Percentiles rank a stretch among this genome's conserved stretches.
Conservation (phyloP, 2,888 invertebrate genomes). For the Synergus japonicus region DNA sequence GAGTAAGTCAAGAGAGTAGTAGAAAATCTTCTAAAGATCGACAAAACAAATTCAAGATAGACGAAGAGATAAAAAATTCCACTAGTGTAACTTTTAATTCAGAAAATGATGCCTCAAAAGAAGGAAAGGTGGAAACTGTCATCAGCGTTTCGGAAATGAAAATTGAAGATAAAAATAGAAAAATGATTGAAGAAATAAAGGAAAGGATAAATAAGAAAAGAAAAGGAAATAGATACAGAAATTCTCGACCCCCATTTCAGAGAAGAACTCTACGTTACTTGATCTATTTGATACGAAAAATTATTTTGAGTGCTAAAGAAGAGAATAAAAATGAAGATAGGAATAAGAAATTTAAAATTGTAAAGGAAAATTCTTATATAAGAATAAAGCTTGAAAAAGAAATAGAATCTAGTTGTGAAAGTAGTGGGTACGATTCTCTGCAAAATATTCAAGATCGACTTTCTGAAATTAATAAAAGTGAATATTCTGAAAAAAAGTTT, state of each 20-base stretch:
- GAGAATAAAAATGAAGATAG: not conserved
- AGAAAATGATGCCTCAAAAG: not conserved
- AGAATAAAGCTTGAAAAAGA: not conserved
- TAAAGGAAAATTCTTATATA: not conserved
- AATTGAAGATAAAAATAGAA: not conserved
- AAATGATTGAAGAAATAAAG: not conserved
- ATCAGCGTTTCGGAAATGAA: not conserved
- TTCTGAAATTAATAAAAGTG: not conserved
- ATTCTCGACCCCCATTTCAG: not conserved
- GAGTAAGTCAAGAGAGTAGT: not conserved
- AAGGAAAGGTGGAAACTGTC: not conserved
- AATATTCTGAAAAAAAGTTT: not conserved
- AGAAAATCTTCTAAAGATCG: not conserved
- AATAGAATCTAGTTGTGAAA: constrained; percentile 4
- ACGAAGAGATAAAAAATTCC: not conserved
- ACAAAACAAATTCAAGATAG: not conserved
- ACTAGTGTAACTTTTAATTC: not conserved
- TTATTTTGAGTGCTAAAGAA: not conserved
- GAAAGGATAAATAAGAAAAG: constrained; percentile 3
- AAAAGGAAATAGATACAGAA: not conserved
- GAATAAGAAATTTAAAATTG: not conserved
- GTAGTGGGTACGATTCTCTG: constrained; percentile 17
- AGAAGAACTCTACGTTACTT: not conserved
- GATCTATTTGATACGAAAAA: constrained; percentile 16
- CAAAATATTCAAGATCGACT: constrained; percentile 1